A percentile compares a stretch with the other conserved stretches of the same genome.
These are phyloP conservation scores for Miniopterus natalensis DNA, from an alignment of 2,113 vertebrate species.

Conservation along the genomic window DNA sequence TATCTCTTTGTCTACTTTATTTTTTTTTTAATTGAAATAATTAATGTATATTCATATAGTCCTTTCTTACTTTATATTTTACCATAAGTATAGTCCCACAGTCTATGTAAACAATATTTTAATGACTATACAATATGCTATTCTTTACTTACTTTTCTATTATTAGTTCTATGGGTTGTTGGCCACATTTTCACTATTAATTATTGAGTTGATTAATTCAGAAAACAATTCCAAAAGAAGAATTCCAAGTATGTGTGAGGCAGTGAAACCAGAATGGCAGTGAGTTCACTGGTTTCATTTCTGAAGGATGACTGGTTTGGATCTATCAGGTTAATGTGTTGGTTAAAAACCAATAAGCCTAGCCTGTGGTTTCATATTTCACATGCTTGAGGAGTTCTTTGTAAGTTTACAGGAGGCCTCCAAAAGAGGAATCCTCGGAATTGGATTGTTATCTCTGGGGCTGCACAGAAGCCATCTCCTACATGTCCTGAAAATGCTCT, in stretches of 20 bases:
- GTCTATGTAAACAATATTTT: neutral
- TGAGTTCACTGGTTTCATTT: neutral
- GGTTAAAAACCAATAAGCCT: neutral
- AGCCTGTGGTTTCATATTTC: neutral
- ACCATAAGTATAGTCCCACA: neutral
- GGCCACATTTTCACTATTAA: neutral
- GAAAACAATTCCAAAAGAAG: neutral
- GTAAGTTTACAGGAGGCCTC: neutral
- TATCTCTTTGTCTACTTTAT: neutral
- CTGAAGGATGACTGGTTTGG: neutral
- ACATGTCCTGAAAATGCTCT: neutral
- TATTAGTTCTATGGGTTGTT: neutral
- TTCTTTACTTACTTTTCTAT: neutral
- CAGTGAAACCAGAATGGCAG: neutral
- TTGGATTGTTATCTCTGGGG: constrained; percentile 28
- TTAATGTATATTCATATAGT: neutral
- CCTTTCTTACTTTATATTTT: neutral
- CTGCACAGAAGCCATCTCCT: neutral
- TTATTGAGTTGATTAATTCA: neutral
- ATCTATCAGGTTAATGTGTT: neutral
- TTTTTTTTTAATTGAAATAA: constrained; percentile 18
- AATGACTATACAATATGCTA: neutral
- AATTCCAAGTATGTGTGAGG: neutral
- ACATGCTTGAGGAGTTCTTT: constrained; percentile 3
- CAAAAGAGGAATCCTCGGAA: constrained; percentile 29